phyloP scores from a whole-genome alignment of 2,888 invertebrate genomes.

The Andrena bucephala region DNA sequence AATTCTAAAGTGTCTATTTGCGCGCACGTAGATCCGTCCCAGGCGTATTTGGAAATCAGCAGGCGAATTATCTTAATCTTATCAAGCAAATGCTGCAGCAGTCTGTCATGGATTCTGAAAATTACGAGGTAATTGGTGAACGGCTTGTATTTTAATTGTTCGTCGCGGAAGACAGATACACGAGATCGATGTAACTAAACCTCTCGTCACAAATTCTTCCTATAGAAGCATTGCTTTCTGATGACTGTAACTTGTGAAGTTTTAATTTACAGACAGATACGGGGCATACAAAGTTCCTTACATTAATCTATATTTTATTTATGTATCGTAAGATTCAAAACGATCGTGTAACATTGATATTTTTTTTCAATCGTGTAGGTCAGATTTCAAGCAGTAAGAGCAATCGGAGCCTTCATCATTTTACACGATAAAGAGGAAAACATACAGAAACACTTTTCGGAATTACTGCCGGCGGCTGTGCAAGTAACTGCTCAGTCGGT shows the following conservation, averaged over 20 bases:
- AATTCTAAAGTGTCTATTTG: not conserved
- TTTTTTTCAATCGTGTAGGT: conserved; percentile 82
- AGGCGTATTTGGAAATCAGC: conserved; percentile 98
- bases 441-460: conserved; percentile 95
- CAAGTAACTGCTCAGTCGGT: conserved; percentile 93
- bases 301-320: conserved; percentile 2
- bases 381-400: conserved; percentile 93
- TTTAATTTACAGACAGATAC: conserved; percentile 87
- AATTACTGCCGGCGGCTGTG: conserved; percentile 92
- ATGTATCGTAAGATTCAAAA: not conserved
- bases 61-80: conserved; percentile 94
- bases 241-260: conserved; percentile 87
- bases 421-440: conserved; percentile 97
- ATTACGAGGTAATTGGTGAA: conserved; percentile 87
- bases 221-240: conserved; percentile 85
- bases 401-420: conserved; percentile 94
- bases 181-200: conserved; percentile 66
- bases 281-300: conserved; percentile 84
- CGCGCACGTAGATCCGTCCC: conserved; percentile 91
- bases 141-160: conserved; percentile 6
- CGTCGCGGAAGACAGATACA: conserved; percentile 80
- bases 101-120: conserved; percentile 90
- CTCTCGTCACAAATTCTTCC: conserved; percentile 85
- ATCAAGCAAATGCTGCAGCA: conserved; percentile 98
- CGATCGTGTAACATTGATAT: conserved; percentile 16